Evolutionary conservation across 2,113 vertebrate genomes (phyloP), one percentile per base, ranked within the genome.

Genomic region (Naja naja): DNA sequence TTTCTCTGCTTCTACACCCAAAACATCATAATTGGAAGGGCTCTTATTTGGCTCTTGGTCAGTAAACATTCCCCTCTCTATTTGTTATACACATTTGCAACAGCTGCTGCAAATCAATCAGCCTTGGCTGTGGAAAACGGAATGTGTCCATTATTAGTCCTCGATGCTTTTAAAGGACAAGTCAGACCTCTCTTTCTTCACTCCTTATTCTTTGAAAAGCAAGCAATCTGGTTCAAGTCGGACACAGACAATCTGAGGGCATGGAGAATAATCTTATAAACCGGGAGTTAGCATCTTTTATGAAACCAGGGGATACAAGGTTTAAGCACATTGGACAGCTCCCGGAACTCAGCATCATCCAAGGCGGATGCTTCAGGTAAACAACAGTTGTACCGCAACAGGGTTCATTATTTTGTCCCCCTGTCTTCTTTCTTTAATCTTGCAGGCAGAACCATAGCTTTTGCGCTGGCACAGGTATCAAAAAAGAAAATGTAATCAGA

Each of bases 291-390:
- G 45, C 52, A 5, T 89, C 53, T 10, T 30, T 88, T 39, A 7
- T 34, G 45, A 3, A 20, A 4, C 89, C n/a, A 39, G 56, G 55
- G 74, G 3, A n/a, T 58, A 85, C 69, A 89, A 54, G 81, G 0
- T 4, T 88, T 85, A 93, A 94, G 91, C 93, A 97, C 97, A 2
- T 86, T 97, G 98, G 97, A 98, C 97, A 98, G 98, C 97, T 98
- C 97, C 97, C 92, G 69, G 93, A 89, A 85, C 34, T 74, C 47
- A 0, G n/a, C 55, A 1, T 3, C 1, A 23, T 89, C 87, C 8
- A 22, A 0, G 89, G 56, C 87, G 4, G 12, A 0, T 52, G 43
- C 86, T n/a, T 0, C 89, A 34, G 95, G 93, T 86, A 86, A 92
- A 30, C 8, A 18, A 30, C 47, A 16, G 18, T 22, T 34, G 14